Conservation (phyloP, 2,888 invertebrate species). For the Eledone cirrhosa region DNA sequence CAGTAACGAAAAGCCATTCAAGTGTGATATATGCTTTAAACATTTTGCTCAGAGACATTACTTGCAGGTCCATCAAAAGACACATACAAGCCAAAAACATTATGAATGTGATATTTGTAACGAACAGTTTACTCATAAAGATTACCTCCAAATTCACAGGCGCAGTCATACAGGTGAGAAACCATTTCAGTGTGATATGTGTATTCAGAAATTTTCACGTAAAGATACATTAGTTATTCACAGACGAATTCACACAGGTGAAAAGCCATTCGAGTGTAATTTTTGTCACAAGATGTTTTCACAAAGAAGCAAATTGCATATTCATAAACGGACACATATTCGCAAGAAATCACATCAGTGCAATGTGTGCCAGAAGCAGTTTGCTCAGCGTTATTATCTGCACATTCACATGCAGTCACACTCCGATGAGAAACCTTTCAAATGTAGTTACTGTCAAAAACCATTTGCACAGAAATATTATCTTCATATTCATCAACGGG, state of each 20-base stretch:
- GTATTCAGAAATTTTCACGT: constrained; percentile 18
- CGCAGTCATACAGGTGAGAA: constrained; percentile 19
- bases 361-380: constrained; percentile 19
- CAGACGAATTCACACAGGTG: constrained; percentile 20
- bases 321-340: constrained; percentile 11
- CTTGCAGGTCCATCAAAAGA: constrained; percentile 26
- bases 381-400: constrained; percentile 24
- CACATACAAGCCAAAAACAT: constrained; percentile 8
- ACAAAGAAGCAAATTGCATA: constrained; percentile 26
- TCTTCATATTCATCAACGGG: constrained; percentile 20
- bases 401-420: constrained; percentile 25
- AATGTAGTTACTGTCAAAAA: constrained; percentile 22
- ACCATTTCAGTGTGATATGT: constrained; percentile 26
- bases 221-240: constrained; percentile 11
- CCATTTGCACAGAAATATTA: constrained; percentile 24
- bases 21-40: constrained; percentile 4
- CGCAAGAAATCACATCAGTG: constrained; percentile 20
- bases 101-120: constrained; percentile 24
- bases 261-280: constrained; percentile 23
- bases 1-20: not conserved
- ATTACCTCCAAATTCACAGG: constrained; percentile 21
- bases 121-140: constrained; percentile 10
- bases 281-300: constrained; percentile 26
- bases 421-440: constrained; percentile 23
- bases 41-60: constrained; percentile 9